Evolutionary conservation across 2,888 invertebrate species (phyloP).

Genomic region (Scelioninae gen. 2): DNA sequence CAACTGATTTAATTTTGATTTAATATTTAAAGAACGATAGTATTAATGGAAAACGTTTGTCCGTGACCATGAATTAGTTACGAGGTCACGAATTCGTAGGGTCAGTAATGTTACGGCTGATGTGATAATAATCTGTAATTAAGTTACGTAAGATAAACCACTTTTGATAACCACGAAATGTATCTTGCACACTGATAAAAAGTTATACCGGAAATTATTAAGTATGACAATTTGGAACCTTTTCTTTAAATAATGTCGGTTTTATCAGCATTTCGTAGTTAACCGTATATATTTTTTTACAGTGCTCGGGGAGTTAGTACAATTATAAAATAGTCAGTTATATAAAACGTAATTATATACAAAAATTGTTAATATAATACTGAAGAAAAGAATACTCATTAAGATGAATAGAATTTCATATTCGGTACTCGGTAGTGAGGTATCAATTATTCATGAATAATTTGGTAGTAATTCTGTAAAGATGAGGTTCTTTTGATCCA

Average conservation of each 20-base stretch:
- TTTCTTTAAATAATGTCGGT: not conserved
- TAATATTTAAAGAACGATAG: not conserved
- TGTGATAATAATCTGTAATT: slow-evolving; percentile 38
- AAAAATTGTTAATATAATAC: too few relatives aligned
- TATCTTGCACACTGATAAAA: not conserved
- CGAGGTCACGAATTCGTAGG: slow-evolving; percentile 26
- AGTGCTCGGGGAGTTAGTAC: too few relatives aligned
- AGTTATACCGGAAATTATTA: not conserved
- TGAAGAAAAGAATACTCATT: too few relatives aligned
- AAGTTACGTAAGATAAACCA: slow-evolving; percentile 16
- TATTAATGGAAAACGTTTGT: not conserved
- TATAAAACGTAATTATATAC: too few relatives aligned
- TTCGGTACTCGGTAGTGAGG: too few relatives aligned
- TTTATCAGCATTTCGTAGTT: too few relatives aligned
- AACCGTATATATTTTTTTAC: too few relatives aligned
- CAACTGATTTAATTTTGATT: not conserved
- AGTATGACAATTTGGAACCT: slow-evolving; percentile 3
- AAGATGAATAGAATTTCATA: too few relatives aligned
- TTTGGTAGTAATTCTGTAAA: too few relatives aligned
- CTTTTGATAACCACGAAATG: not conserved
- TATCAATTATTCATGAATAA: too few relatives aligned
- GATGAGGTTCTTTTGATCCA: too few relatives aligned
- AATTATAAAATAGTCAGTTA: too few relatives aligned
- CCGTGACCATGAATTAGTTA: slow-evolving; percentile 38
- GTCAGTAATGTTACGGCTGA: slow-evolving; percentile 23